A percentile compares a stretch with the other conserved stretches of the same genome.
Conservation (phyloP, 1,140 invertebrate species). For the Rhyzopertha dominica region DNA sequence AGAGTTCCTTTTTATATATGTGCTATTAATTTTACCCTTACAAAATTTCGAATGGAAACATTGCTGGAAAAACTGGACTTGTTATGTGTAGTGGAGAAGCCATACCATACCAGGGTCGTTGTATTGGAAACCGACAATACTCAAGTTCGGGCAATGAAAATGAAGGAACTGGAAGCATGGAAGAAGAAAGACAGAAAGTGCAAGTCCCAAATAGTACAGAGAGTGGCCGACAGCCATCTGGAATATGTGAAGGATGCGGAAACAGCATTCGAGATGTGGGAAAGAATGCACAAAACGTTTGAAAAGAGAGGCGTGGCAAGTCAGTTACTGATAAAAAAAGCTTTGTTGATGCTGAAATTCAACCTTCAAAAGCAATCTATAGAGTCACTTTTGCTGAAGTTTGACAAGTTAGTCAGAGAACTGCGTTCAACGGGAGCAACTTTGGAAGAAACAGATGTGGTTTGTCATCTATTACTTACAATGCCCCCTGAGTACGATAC, state of each 20-base stretch:
- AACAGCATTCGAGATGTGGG: constrained; percentile 13
- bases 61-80: constrained; percentile 3
- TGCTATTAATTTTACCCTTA: too few species aligned
- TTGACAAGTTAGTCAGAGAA: constrained; percentile 18
- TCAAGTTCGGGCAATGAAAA: too few species aligned
- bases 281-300: too few species aligned
- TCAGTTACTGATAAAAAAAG: too few species aligned
- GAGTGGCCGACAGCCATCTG: constrained; percentile 8
- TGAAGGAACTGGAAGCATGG: too few species aligned
- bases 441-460: constrained; percentile 24
- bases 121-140: too few species aligned
- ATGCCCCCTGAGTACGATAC: constrained; percentile 40
- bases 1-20: too few species aligned
- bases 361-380: too few species aligned
- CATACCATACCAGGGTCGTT: too few species aligned
- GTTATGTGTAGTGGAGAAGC: too few species aligned
- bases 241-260: constrained; percentile 14
- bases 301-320: too few species aligned
- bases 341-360: too few species aligned
- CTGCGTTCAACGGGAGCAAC: constrained; percentile 18
- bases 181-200: constrained; percentile 7
- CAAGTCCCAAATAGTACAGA: constrained; percentile 9
- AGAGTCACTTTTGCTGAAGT: constrained; percentile 15
- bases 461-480: constrained; percentile 42
- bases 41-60: constrained; percentile 13